Evolutionary conservation across 1,140 invertebrate species (phyloP), one percentile per base, ranked within the genome.

Genomic region (Muscidifurax raptorellus): DNA sequence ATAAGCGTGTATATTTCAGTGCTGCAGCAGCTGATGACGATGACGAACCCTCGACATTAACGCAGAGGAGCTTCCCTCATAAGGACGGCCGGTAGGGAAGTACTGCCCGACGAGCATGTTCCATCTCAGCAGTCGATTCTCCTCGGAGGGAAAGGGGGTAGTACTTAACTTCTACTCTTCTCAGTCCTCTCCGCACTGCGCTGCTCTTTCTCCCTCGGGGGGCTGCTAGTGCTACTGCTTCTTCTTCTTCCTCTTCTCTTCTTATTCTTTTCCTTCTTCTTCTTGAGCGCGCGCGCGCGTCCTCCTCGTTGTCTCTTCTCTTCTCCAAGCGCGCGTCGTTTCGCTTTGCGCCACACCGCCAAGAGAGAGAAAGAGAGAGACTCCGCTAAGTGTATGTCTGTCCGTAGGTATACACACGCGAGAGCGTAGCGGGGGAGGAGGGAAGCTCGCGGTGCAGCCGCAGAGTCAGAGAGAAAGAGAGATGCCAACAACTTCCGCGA

Each of bases 11-110:
- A 32, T 44, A 10, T 44, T 74, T 74, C 32, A 77, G 13, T 13
- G 74, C 25, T 52, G 44, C 22, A 22, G 52, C 52, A 59, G 52
- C 52, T n/a, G 52, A 5, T n/a, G 52, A 59, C 15, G 44, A 47
- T 22, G 52, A 59, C 22, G 6, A 47, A 18, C 18, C 52, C 18
- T 59, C 52, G 18, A 59, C 52, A 59, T 59, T 7, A 59, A 59
- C 15, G 52, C 22, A 7, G 52, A 59, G 32, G 66, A 13, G 15
- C 78, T 75, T 82, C 59, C 59, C 74, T 83, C 72, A 83, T 44
- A 77, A 67, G 25, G 36, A 67, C 72, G 74, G 71, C 81, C 74
- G 81, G 27, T 76, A 66, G 25, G 81, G 47, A 64, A 69, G 69
- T 32, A 64, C 28, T 5, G 22, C 22, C 22, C 69, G 28, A 76